These are phyloP conservation scores for Dioctria rufipes DNA, from an alignment of 2,888 invertebrate species.

Conservation along the genomic window DNA sequence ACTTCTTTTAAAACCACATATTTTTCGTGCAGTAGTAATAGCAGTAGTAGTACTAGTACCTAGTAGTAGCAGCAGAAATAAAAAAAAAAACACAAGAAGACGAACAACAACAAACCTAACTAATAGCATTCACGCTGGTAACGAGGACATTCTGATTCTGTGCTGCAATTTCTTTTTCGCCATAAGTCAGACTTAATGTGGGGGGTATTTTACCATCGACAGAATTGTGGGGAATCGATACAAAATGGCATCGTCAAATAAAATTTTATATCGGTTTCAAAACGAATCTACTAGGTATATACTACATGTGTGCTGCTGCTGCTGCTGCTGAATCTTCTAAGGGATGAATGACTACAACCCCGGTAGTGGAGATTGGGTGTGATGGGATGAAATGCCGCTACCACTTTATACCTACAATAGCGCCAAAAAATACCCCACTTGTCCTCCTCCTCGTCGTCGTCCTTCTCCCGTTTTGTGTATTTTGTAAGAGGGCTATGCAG, in stretches of 20 bases:
- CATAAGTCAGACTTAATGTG: constrained; percentile 65
- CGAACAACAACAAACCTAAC: background rate
- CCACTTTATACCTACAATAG: too few relatives aligned
- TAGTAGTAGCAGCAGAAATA: too few relatives aligned
- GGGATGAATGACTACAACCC: constrained; percentile 46
- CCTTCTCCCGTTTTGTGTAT: background rate
- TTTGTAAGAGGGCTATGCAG: constrained; percentile 2
- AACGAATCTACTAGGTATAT: constrained; percentile 37
- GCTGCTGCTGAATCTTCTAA: constrained; percentile 1
- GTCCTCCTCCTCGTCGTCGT: background rate
- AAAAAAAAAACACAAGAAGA: too few relatives aligned
- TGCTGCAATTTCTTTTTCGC: constrained; percentile 61
- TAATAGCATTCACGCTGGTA: constrained; percentile 53
- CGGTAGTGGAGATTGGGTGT: constrained; percentile 2
- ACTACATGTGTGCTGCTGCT: too few relatives aligned
- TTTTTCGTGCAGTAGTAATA: constrained; percentile 6
- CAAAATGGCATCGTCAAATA: constrained; percentile 66
- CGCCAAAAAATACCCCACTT: too few relatives aligned
- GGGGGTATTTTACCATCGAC: constrained; percentile 54
- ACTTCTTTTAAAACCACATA: constrained; percentile 35
- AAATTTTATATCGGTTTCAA: constrained; percentile 63
- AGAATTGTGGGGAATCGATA: constrained; percentile 65
- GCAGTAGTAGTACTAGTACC: too few relatives aligned
- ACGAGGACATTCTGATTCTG: constrained; percentile 60
- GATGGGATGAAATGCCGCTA: too few relatives aligned